Evolutionary conservation across 2,113 vertebrate species (phyloP), one percentile per base, ranked within the genome.

Genomic region (Esox niger): DNA sequence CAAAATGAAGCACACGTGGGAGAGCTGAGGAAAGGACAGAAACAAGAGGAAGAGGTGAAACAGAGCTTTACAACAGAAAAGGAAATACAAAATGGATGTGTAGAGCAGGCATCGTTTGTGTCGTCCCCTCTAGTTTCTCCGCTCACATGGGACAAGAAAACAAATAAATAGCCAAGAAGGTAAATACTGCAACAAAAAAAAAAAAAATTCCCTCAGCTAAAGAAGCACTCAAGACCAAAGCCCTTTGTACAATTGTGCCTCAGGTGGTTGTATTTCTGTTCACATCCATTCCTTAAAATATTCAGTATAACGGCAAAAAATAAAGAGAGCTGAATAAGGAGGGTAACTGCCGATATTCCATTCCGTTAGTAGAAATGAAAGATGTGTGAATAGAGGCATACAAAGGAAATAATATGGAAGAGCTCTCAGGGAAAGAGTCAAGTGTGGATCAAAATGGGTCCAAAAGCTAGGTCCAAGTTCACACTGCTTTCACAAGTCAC

Each of bases 141-240:
- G 6, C 27, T 27, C 67, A 52, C 31, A 79, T 61, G 57, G 25
- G 49, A 55, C 33, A 32, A 59, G 33, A 31, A 70, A 73, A 73
- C 61, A 55, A 54, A 79, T 27, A 74, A 63, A 38, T 62, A 69
- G 67, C 20, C 29, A 59, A 47, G 26, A 15, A 69, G 55, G 69
- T 3, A 76, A 29, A 71, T 47, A 75, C 13, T 29, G 32, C n/a
- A n/a, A n/a, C n/a, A n/a, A n/a, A n/a, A n/a, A n/a, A n/a, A n/a
- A 61, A 33, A 33, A 80, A 43, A 77, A 77, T 82, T 80, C 85
- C 76, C 73, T 79, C 74, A 84, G 80, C 82, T 69, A 80, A 81
- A 80, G 84, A 81, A 82, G 76, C 83, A 84, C 86, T 88, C 81
- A 80, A 32, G 76, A 71, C 46, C 69, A 52, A 1, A 2, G 55